Evolutionary conservation across 2,113 vertebrate species (phyloP).

Genomic region (Ornithorhynchus anatinus): DNA sequence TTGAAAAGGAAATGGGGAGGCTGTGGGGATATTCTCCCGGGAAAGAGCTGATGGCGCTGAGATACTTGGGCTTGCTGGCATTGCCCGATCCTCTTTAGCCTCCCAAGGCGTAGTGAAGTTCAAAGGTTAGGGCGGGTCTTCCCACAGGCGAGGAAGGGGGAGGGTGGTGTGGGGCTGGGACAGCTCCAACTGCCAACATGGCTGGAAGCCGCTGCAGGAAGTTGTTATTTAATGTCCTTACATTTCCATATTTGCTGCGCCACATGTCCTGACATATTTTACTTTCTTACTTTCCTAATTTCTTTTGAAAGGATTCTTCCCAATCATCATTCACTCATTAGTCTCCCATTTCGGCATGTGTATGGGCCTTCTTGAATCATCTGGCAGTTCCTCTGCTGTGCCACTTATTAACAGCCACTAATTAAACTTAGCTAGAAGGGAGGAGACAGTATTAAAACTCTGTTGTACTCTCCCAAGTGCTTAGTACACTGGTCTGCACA

Average conservation of each 20-base stretch:
- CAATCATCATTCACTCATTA: not conserved
- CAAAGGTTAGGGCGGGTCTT: not conserved
- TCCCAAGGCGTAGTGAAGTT: no score
- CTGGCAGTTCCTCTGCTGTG: not conserved
- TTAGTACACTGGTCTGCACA: no score
- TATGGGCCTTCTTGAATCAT: not conserved
- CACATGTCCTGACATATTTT: not conserved
- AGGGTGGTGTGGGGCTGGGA: not conserved
- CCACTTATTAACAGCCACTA: not conserved
- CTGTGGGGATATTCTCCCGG: no score
- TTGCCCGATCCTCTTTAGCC: no score
- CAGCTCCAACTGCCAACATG: not conserved
- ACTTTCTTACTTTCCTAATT: rapidly evolving
- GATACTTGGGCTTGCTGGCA: no score
- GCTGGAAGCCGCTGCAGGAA: rapidly evolving
- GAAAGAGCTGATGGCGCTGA: no score
- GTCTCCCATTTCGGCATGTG: not conserved
- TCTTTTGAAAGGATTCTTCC: not conserved
- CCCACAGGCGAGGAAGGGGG: not conserved
- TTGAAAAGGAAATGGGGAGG: no score
- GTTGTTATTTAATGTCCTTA: not conserved
- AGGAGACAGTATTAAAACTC: not conserved
- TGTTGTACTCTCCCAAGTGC: no score
- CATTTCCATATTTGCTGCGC: no score
- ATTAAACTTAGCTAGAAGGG: not conserved